A percentile compares a stretch with the other conserved stretches of the same genome.
Evolutionary conservation across 2,113 vertebrate genomes (phyloP).

Genomic region (Mirounga angustirostris): DNA sequence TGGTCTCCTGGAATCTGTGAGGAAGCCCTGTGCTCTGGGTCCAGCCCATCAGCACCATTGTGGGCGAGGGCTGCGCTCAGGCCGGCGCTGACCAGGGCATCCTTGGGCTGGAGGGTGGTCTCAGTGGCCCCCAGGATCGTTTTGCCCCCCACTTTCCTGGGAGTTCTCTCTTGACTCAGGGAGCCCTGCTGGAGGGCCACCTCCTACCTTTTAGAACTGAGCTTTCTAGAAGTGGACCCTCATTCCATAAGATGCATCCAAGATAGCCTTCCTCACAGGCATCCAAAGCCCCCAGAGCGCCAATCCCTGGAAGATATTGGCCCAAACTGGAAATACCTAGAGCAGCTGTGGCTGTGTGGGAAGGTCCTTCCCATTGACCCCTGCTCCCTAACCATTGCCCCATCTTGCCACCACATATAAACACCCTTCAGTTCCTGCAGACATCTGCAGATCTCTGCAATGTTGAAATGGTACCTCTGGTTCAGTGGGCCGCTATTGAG

Average conservation of each 20-base stretch:
- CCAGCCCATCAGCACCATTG: neutral
- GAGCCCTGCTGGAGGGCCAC: neutral
- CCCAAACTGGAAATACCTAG: neutral
- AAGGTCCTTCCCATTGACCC: neutral
- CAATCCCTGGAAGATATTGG: neutral
- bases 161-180: neutral
- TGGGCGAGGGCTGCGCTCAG: neutral
- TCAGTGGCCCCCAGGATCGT: neutral
- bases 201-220: neutral
- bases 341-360: neutral
- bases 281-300: neutral
- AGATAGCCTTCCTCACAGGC: neutral
- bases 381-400: rapidly evolving
- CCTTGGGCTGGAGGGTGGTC: neutral
- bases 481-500: neutral
- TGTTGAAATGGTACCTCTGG: neutral
- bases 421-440: neutral
- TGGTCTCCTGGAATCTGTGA: neutral
- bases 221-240: neutral
- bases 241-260: neutral
- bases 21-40: neutral
- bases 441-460: neutral
- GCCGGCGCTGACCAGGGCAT: rapidly evolving
- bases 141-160: neutral
- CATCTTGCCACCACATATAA: rapidly evolving